Evolutionary conservation across 2,797 vertebrate species (phyloP).

Genomic region (Hoplostethus atlanticus): DNA sequence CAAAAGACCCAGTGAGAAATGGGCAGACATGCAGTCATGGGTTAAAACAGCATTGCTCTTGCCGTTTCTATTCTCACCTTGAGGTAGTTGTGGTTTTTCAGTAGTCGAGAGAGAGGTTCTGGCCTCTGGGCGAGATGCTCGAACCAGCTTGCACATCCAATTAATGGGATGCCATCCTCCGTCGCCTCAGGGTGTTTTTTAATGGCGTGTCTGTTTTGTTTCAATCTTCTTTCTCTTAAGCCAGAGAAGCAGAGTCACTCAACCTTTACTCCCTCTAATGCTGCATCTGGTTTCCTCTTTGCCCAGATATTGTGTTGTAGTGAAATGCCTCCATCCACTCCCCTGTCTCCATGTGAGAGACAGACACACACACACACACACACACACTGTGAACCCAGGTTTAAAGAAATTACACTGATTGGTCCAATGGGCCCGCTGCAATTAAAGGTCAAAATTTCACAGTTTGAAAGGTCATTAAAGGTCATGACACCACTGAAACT

Average conservation of each 20-base stretch:
- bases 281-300: not conserved
- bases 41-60: not conserved
- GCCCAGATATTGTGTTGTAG: too few relatives aligned
- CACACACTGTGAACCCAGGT: not conserved
- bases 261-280: too few relatives aligned
- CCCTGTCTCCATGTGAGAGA: too few relatives aligned
- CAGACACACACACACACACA: constrained; percentile 9
- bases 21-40: not conserved
- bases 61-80: not conserved
- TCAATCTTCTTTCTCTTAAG: not conserved
- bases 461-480: too few relatives aligned
- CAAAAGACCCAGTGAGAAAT: not conserved
- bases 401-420: too few relatives aligned
- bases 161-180: not conserved
- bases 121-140: not conserved
- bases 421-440: too few relatives aligned
- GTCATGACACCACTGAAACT: too few relatives aligned
- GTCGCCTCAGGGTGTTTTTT: not conserved
- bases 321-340: too few relatives aligned
- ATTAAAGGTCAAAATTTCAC: too few relatives aligned
- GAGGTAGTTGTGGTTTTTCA: constrained; percentile 7
- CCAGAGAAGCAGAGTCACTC: not conserved
- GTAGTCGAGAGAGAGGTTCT: not conserved
- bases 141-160: not conserved
- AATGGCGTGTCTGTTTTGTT: not conserved